phyloP scores from a whole-genome alignment of 2,888 invertebrate genomes.

The Hipparchia sbordonii region DNA sequence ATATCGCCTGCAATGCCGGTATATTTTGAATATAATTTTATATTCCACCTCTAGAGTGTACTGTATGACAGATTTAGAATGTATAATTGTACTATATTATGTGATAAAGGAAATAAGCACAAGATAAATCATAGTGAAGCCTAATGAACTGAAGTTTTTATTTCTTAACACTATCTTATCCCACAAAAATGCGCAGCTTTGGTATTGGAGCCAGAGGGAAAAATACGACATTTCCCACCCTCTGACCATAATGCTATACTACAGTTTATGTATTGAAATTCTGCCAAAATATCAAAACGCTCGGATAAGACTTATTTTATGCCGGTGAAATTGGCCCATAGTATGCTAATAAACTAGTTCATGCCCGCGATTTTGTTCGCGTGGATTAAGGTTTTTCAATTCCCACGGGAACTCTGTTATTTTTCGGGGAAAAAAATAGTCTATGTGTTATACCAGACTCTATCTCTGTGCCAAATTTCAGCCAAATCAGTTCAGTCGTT shows the following conservation, averaged over 20 bases:
- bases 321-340: too few relatives aligned
- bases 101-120: slow-evolving; percentile 81
- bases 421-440: too few relatives aligned
- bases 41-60: slow-evolving; percentile 52
- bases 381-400: too few relatives aligned
- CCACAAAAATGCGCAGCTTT: background rate
- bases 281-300: too few relatives aligned
- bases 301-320: too few relatives aligned
- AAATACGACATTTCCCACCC: background rate
- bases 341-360: too few relatives aligned
- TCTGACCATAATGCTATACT: background rate
- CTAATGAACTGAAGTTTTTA: slow-evolving; percentile 75
- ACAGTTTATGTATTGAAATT: too few relatives aligned
- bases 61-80: slow-evolving; percentile 70
- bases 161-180: slow-evolving; percentile 49
- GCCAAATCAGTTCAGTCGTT: too few relatives aligned
- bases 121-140: slow-evolving; percentile 76
- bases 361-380: too few relatives aligned
- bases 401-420: too few relatives aligned
- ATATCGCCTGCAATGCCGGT: slow-evolving; percentile 26
- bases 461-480: too few relatives aligned
- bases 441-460: too few relatives aligned
- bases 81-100: slow-evolving; percentile 70
- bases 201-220: background rate
- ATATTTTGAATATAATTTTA: slow-evolving; percentile 37